Conservation (phyloP, 2,113 vertebrate genomes). For the Calidris pygmaea region DNA sequence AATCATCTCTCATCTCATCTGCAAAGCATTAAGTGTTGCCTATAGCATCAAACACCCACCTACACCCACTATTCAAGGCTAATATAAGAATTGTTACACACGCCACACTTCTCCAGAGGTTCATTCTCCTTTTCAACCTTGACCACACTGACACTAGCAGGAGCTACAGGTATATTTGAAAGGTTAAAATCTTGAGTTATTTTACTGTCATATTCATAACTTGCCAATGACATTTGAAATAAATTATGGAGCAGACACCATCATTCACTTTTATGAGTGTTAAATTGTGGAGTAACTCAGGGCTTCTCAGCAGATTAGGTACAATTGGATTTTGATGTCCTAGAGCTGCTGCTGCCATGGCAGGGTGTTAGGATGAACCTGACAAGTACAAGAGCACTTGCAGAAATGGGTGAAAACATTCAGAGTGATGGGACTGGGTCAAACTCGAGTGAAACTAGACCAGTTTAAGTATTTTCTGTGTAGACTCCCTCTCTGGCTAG, state of each 20-base stretch:
- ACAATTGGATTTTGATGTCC: neutral
- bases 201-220: neutral
- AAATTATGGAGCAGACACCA: neutral
- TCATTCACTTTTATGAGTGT: neutral
- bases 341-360: neutral
- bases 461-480: neutral
- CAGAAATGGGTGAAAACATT: neutral
- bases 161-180: neutral
- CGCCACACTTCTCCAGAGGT: neutral
- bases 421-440: neutral
- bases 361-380: neutral
- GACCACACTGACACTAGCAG: neutral
- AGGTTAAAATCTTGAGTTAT: neutral
- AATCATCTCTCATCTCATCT: neutral
- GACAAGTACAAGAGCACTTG: neutral
- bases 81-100: accelerated
- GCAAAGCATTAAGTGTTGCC: neutral
- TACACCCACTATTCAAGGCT: neutral
- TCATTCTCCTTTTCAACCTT: neutral
- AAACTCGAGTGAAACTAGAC: neutral
- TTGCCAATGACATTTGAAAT: neutral
- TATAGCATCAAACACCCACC: neutral
- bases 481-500: neutral
- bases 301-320: neutral
- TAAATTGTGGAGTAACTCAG: neutral